Evolutionary conservation across 2,113 vertebrate species (phyloP), one percentile per base, ranked within the genome.

Genomic region (Ranitomeya imitator): DNA sequence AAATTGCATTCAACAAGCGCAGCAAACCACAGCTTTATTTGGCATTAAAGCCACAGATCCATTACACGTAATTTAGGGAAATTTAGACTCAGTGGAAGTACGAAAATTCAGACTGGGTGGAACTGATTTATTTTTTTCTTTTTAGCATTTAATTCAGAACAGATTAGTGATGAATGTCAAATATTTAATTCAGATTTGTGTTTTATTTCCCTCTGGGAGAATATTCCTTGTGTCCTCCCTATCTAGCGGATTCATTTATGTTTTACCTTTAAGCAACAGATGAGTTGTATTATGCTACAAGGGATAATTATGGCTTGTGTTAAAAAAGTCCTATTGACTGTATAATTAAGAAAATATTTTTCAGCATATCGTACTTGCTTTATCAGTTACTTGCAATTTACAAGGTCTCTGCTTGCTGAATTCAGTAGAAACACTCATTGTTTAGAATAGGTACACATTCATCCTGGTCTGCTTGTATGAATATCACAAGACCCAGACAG

Each of bases 11-110:
- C 61, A 87, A 60, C 26, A 55, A 81, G 79, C 16, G 31, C 63
- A 83, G 65, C 57, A 88, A 82, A 88, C 67, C 80, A 63, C 79
- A 54, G 80, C 31, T 61, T 74, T 74, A 83, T 63, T 88, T 88
- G 85, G 57, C 69, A 87, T 82, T 59, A 87, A 87, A 76, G 79
- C 79, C 69, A 26, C 86, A 88, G 86, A 83, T 61, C 79, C 57
- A 88, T 88, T 88, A 88, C 69, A n/a, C 21, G 69, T 88, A 83
- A 88, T 74, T 73, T 73, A 81, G 51, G 54, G 65, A 87, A 69
- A 79, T 51, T 69, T 51, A 79, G 85, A 83, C 61, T 21, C 31
- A 31, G 76, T 10, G 15, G 15, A 31, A 85, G 71, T 60, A 52
- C 37, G 65, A 16, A 87, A 86, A 88, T 73, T 74, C 74, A 82